phyloP scores from a whole-genome alignment of 2,797 vertebrate genomes.

The Leptoclinus maculatus region DNA sequence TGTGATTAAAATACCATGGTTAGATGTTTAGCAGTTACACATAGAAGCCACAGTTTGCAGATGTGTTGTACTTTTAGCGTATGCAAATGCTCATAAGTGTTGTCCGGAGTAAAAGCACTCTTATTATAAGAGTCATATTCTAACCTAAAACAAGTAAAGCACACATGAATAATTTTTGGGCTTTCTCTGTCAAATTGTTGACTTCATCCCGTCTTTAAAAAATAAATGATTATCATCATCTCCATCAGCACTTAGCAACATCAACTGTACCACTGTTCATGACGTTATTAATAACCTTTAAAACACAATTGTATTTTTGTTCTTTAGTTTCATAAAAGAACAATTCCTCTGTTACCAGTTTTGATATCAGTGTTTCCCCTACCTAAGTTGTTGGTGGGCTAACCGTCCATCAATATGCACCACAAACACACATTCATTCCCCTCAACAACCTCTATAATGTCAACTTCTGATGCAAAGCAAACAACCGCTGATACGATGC shows the following conservation, averaged over 20 bases:
- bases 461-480: not conserved
- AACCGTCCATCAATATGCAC: not conserved
- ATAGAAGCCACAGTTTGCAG: not conserved
- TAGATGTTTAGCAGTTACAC: accelerated
- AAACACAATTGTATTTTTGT: not conserved
- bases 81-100: not conserved
- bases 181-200: not conserved
- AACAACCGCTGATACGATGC: not conserved
- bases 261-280: not conserved
- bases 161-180: not conserved
- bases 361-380: constrained; percentile 48
- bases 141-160: not conserved
- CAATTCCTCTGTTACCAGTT: constrained; percentile 20
- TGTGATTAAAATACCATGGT: not conserved
- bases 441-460: not conserved
- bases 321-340: constrained; percentile 15
- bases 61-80: not conserved
- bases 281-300: not conserved
- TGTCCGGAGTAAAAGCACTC: not conserved
- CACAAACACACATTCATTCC: not conserved
- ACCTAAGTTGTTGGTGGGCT: not conserved
- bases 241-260: not conserved
- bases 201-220: not conserved
- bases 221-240: not conserved
- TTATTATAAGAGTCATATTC: not conserved